phyloP scores from a whole-genome alignment of 2,797 vertebrate genomes.

The Enoplosus armatus region DNA sequence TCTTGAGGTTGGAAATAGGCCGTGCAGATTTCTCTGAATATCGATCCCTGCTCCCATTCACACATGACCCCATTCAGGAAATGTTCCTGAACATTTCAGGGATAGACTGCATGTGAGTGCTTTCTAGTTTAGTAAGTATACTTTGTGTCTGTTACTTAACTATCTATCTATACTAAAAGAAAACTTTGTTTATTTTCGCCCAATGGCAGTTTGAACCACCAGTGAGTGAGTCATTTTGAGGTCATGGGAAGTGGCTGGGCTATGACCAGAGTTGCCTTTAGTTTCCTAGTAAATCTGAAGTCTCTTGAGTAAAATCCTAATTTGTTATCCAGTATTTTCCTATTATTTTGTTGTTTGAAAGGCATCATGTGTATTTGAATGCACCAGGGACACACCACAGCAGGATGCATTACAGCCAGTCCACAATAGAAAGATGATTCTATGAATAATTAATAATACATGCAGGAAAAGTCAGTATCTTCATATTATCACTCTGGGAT shows the following conservation, averaged over 20 bases:
- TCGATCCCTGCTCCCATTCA: too few species aligned
- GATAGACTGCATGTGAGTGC: too few species aligned
- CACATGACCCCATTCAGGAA: too few species aligned
- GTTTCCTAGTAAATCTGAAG: background rate
- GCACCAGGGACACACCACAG: constrained; percentile 38
- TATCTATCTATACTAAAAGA: background rate
- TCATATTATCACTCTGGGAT: constrained; percentile 57
- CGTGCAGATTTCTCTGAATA: too few species aligned
- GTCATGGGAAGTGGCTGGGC: constrained; percentile 25
- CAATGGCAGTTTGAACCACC: constrained; percentile 3
- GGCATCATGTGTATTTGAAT: constrained; percentile 23
- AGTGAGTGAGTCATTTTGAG: constrained; percentile 9
- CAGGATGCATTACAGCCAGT: constrained; percentile 60
- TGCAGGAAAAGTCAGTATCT: constrained; percentile 52
- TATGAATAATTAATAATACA: constrained; percentile 73
- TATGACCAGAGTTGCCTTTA: constrained; percentile 15
- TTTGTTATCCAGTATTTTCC: background rate
- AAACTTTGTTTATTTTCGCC: constrained; percentile 10
- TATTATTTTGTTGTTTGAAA: constrained; percentile 8
- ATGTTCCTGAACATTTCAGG: too few species aligned
- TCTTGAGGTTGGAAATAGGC: too few species aligned
- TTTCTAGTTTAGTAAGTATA: background rate
- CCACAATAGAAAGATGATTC: constrained; percentile 62
- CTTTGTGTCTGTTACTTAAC: constrained; percentile 7
- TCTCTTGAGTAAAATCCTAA: constrained; percentile 2